These are phyloP conservation scores for Latrodectus elegans DNA, from an alignment of 2,888 invertebrate genomes.

Conservation along the genomic window DNA sequence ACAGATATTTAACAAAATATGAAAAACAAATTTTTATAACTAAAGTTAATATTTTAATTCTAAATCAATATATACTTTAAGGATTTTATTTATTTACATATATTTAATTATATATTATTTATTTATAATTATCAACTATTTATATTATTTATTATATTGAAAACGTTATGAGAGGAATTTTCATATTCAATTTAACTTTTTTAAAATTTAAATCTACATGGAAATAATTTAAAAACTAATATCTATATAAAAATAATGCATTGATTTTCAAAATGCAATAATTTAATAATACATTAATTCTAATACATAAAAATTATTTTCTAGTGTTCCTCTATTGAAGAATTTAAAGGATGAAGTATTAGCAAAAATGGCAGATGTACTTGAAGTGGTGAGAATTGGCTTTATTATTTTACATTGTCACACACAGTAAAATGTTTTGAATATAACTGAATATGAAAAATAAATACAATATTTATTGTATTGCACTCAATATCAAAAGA, in stretches of 20 bases:
- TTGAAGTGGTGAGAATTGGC: constrained; percentile 83
- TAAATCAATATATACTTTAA: too few species aligned
- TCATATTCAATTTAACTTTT: neutral
- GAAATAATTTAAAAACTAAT: neutral
- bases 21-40: too few species aligned
- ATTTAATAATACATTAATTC: neutral
- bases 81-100: too few species aligned
- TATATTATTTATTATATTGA: neutral
- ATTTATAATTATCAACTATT: neutral
- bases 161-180: neutral
- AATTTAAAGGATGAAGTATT: constrained; percentile 83
- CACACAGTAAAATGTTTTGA: neutral
- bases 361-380: constrained; percentile 87
- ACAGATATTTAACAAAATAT: too few species aligned
- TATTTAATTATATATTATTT: neutral
- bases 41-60: too few species aligned
- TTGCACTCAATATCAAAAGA: too few species aligned
- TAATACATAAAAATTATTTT: constrained; percentile 44
- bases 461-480: too few species aligned
- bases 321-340: constrained; percentile 84
- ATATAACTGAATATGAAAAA: neutral
- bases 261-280: too few species aligned
- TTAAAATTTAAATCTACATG: neutral
- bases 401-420: neutral
- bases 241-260: neutral